phyloP scores from a whole-genome alignment of 2,797 vertebrate genomes.

The Lacerta agilis region DNA sequence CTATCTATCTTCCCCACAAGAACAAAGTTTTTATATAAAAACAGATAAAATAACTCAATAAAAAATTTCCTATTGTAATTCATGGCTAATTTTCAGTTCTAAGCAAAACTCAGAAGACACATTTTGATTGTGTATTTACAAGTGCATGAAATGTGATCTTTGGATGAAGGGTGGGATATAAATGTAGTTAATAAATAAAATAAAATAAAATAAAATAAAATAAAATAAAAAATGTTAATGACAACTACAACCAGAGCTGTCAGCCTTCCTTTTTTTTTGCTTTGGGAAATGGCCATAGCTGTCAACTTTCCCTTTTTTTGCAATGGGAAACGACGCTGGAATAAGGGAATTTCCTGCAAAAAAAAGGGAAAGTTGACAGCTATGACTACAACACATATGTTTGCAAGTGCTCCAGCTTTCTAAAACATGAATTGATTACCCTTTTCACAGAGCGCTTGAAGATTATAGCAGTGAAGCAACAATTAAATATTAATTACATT shows the following conservation, averaged over 20 bases:
- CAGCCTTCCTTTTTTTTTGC: too few relatives aligned
- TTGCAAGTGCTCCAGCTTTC: neutral
- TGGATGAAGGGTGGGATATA: too few relatives aligned
- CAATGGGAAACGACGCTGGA: too few relatives aligned
- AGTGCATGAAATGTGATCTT: neutral
- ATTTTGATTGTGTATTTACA: constrained; percentile 22
- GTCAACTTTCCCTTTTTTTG: too few relatives aligned
- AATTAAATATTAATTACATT: neutral
- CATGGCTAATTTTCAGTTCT: neutral
- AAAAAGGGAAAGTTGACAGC: too few relatives aligned
- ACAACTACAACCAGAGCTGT: constrained; percentile 2
- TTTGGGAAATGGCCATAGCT: too few relatives aligned
- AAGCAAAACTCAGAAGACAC: neutral
- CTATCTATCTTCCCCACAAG: too few relatives aligned
- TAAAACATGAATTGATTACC: neutral
- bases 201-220: too few relatives aligned
- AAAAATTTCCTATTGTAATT: neutral
- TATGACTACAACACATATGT: too few relatives aligned
- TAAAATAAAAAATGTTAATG: neutral
- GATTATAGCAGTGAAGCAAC: neutral
- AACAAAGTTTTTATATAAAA: neutral
- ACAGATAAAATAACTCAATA: neutral
- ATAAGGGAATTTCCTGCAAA: too few relatives aligned
- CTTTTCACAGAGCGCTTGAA: neutral
- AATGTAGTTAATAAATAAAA: too few relatives aligned